These are phyloP conservation scores for Ladona fulva DNA, from an alignment of 1,140 invertebrate genomes.

Conservation along the genomic window DNA sequence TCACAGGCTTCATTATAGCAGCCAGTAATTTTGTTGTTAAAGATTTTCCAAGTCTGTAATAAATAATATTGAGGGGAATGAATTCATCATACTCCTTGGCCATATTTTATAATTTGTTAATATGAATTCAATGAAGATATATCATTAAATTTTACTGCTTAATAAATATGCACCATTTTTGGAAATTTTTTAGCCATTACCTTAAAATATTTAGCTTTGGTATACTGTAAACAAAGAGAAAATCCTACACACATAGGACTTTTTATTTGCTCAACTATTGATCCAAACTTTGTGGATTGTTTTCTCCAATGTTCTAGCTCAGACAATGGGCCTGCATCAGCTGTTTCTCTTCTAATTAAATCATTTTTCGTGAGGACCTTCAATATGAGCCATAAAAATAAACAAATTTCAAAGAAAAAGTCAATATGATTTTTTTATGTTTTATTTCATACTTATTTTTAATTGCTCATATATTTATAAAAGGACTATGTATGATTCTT, in stretches of 20 bases:
- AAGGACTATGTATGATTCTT: too few relatives aligned
- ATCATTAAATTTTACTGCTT: not conserved
- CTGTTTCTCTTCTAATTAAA: slow-evolving; percentile 69
- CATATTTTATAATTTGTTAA: not conserved
- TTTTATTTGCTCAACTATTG: slow-evolving; percentile 67
- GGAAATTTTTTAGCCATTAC: not conserved
- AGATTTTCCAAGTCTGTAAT: slow-evolving; percentile 62
- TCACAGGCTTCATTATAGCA: slow-evolving; percentile 74
- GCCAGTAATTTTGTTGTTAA: slow-evolving; percentile 60
- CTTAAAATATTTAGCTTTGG: not conserved
- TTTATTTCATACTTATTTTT: too few relatives aligned
- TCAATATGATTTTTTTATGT: too few relatives aligned
- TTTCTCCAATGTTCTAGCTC: slow-evolving; percentile 76
- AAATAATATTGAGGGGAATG: too few relatives aligned
- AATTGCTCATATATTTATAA: too few relatives aligned
- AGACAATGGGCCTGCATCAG: slow-evolving; percentile 66
- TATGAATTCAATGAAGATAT: not conserved
- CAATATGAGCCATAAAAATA: not conserved
- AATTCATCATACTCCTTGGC: too few relatives aligned
- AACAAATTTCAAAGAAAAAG: too few relatives aligned
- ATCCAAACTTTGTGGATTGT: slow-evolving; percentile 65
- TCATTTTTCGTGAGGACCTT: slow-evolving; percentile 51
- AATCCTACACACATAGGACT: slow-evolving; percentile 44
- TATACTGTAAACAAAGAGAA: too few relatives aligned
- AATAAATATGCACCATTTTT: not conserved